A percentile compares a stretch with the other conserved stretches of the same genome.
Evolutionary conservation across 2,888 invertebrate genomes (phyloP).

Genomic region (Eumerus sabulonum): DNA sequence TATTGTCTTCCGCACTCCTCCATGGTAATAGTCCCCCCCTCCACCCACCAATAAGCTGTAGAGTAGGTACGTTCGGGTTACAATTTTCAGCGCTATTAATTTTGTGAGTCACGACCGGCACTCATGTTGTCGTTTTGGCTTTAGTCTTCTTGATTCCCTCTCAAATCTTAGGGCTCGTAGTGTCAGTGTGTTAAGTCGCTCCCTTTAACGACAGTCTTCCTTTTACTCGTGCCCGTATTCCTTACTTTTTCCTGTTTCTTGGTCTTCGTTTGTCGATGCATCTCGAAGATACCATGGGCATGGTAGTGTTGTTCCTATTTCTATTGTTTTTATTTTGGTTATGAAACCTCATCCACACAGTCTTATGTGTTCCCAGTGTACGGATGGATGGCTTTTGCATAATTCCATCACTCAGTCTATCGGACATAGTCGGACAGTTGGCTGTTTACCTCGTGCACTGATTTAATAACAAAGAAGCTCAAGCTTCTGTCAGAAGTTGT

Average conservation of each 20-base stretch:
- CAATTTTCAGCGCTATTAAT: conserved; percentile 69
- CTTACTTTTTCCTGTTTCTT: conserved; percentile 3
- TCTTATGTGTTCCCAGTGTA: conserved; percentile 12
- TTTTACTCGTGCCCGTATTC: conserved; percentile 15
- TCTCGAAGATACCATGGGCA: conserved; percentile 52
- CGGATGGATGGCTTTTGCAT: conserved; percentile 50
- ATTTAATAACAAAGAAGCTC: conserved; percentile 59
- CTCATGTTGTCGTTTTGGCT: conserved; percentile 12
- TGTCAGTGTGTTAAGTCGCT: conserved; percentile 56
- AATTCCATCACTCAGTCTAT: conserved; percentile 40
- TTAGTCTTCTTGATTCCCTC: too few relatives aligned
- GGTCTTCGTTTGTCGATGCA: conserved; percentile 35
- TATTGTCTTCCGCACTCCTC: too few relatives aligned
- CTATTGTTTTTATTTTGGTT: conserved; percentile 66
- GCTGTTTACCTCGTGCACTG: conserved; percentile 7
- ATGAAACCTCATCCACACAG: conserved; percentile 50
- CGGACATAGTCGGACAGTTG: too few relatives aligned
- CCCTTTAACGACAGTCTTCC: conserved; percentile 26
- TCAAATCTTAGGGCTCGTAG: conserved; percentile 6
- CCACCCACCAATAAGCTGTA: not conserved
- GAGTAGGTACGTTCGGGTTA: not conserved
- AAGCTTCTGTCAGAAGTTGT: conserved; percentile 12
- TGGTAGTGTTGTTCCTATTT: conserved; percentile 48
- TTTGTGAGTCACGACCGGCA: conserved; percentile 70
- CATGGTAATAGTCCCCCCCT: conserved; percentile 7